These are phyloP conservation scores for Sialis lutaria DNA, from an alignment of 2,888 invertebrate species.

Conservation along the genomic window DNA sequence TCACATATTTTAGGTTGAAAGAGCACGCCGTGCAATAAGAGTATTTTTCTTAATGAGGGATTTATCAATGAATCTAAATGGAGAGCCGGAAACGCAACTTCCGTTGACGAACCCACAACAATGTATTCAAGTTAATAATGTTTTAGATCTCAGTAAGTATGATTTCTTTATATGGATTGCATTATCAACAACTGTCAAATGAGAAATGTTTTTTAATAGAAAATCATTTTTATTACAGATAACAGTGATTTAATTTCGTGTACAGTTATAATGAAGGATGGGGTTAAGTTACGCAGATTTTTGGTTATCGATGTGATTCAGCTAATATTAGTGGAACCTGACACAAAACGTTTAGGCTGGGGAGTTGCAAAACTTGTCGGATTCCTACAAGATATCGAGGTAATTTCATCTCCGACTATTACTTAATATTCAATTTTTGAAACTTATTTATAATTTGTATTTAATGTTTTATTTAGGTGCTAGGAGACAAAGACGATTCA, in stretches of 20 bases:
- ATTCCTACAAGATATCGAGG: conserved; percentile 88
- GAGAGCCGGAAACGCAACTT: conserved; percentile 69
- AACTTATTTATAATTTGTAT: too few relatives aligned
- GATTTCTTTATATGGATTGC: background rate
- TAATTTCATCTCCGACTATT: background rate
- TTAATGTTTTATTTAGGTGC: conserved; percentile 30
- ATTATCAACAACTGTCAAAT: conserved; percentile 2
- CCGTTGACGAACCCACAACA: conserved; percentile 78
- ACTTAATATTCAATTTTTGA: too few relatives aligned
- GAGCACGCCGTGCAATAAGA: conserved; percentile 75
- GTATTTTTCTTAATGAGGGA: conserved; percentile 81
- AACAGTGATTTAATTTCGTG: conserved; percentile 96
- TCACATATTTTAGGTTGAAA: conserved; percentile 46
- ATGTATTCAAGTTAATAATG: conserved; percentile 84
- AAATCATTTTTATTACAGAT: conserved; percentile 38
- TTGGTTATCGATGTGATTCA: conserved; percentile 91
- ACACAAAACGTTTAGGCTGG: conserved; percentile 87
- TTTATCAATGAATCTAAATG: conserved; percentile 59
- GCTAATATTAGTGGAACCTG: conserved; percentile 93
- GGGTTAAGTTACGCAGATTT: conserved; percentile 80
- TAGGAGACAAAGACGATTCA: conserved; percentile 92
- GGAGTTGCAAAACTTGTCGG: conserved; percentile 95
- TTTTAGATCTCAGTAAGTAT: conserved; percentile 81
- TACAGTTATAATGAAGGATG: conserved; percentile 80
- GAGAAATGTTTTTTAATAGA: too few relatives aligned